Conservation (phyloP, 92 coral and sea anemone species). For the Zoanthus sociatus region DNA sequence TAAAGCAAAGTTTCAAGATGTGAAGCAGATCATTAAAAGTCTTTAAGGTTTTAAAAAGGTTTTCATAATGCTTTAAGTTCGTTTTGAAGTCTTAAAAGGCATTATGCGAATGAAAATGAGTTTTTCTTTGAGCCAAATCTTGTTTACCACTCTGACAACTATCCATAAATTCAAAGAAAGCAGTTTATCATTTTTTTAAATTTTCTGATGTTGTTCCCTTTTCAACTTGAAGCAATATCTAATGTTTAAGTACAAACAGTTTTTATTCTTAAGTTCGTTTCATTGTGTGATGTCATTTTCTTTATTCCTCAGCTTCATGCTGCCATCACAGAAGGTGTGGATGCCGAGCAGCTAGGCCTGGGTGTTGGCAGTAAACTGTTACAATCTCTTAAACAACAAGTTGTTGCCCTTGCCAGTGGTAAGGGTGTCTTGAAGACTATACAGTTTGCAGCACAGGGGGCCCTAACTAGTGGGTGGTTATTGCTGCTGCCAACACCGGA, state of each 20-base stretch:
- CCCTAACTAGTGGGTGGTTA: slow-evolving; percentile 95
- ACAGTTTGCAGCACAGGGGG: slow-evolving; percentile 95
- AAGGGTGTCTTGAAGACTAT: slow-evolving; percentile 98
- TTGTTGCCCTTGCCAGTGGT: slow-evolving; percentile 92
- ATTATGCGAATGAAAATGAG: too few relatives aligned
- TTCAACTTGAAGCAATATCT: too few relatives aligned
- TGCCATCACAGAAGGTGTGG: slow-evolving; percentile 90
- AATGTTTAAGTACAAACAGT: not conserved
- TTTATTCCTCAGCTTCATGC: slow-evolving; percentile 81
- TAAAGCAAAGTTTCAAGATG: too few relatives aligned
- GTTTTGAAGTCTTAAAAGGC: too few relatives aligned
- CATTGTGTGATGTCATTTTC: not conserved
- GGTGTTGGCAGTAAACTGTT: slow-evolving; percentile 97
- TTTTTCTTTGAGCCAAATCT: too few relatives aligned
- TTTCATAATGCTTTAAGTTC: too few relatives aligned
- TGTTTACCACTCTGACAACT: too few relatives aligned
- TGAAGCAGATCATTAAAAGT: too few relatives aligned
- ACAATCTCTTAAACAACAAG: slow-evolving; percentile 97
- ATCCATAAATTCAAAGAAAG: too few relatives aligned
- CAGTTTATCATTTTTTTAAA: too few relatives aligned
- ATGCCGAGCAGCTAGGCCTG: slow-evolving; percentile 87
- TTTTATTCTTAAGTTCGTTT: not conserved
- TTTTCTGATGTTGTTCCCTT: too few relatives aligned
- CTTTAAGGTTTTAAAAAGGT: too few relatives aligned
- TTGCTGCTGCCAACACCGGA: slow-evolving; percentile 96